Base-by-base conservation (phyloP, 2,113 vertebrate species). In the Callorhinus ursinus region DNA sequence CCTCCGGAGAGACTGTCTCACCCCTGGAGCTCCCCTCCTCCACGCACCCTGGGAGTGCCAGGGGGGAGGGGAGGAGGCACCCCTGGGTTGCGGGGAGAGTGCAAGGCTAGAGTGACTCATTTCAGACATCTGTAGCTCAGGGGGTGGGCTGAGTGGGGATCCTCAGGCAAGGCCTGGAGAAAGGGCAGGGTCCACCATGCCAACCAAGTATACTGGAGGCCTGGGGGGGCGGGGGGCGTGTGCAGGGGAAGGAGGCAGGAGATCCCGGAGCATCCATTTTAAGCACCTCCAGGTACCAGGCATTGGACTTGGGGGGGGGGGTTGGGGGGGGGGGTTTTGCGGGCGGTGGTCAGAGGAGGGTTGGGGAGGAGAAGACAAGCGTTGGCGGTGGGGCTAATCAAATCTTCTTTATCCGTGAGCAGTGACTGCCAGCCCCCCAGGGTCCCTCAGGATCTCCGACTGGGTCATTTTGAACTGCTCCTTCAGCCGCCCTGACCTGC, bases 391-490 rank as follows among this genome's bases (percentile, higher is more conserved):
- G 51, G 21, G 9, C 74, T 96, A 39, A 97, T 61, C 7, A 2
- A 4, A 8, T 21, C 31, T 81, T 90, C 59, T 95, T 77, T 87
- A 26, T 28, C 49, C 22, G 69, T 53, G 55, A 55, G 3, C 97
- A 99, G 99, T 99, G 95, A 98, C 85, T 0, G 82, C 98, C 95
- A 98, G 53, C 31, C 98, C 98, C 49, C 28, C 96, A 8, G 88
- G 74, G 28, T 82, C 97, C 3, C 95, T 98, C 86, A 77, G 96
- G 84, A 97, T 96, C 69, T 97, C 94, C 0, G 97, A 97, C 7
- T 93, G 95, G 0, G 71, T 99, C 2, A 4, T 96, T 61, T 53
- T 99, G 92, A 98, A 76, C 88, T 99, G 99, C 88, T 99, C 98
- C 93, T 99, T 98, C 76, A 98, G 98, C 83, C 98, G 98, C 46